Evolutionary conservation across 1,140 invertebrate genomes (phyloP).

Genomic region (Argopecten irradians): DNA sequence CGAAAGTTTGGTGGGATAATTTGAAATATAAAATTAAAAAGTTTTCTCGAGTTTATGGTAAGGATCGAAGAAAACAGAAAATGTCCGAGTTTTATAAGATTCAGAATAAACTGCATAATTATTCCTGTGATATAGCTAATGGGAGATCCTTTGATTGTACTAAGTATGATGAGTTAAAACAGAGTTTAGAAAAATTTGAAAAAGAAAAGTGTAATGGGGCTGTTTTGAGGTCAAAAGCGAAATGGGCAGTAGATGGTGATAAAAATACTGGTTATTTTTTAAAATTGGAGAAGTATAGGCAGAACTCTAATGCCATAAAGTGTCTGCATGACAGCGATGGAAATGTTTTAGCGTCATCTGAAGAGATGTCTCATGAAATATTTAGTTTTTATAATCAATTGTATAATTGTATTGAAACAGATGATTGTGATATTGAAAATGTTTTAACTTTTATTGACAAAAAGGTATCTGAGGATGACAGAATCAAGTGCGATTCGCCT

Average conservation of each 20-base stretch:
- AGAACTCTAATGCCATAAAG: constrained; percentile 24
- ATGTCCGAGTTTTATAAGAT: neutral
- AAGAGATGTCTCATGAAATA: constrained; percentile 28
- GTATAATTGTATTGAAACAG: constrained; percentile 33
- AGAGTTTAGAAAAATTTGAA: constrained; percentile 25
- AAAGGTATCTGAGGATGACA: too few species aligned
- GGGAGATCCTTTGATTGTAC: neutral
- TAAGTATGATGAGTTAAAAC: constrained; percentile 37
- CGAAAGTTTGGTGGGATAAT: constrained; percentile 43
- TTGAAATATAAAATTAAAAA: constrained; percentile 39
- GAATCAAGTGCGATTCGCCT: too few species aligned
- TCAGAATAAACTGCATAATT: constrained; percentile 31
- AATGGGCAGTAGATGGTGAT: constrained; percentile 29
- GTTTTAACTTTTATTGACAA: too few species aligned
- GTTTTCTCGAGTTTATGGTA: neutral
- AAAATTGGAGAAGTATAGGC: constrained; percentile 35
- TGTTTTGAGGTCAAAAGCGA: constrained; percentile 30
- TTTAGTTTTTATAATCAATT: constrained; percentile 40
- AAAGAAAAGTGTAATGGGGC: constrained; percentile 27
- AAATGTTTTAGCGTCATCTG: neutral
- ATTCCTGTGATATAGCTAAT: constrained; percentile 28
- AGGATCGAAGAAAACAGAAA: constrained; percentile 13
- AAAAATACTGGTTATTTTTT: constrained; percentile 40
- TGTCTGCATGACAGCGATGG: neutral
- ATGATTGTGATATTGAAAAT: constrained; percentile 19